Base-by-base conservation (phyloP, 2,113 vertebrate species). In the Neolamprologus cancellatus region DNA sequence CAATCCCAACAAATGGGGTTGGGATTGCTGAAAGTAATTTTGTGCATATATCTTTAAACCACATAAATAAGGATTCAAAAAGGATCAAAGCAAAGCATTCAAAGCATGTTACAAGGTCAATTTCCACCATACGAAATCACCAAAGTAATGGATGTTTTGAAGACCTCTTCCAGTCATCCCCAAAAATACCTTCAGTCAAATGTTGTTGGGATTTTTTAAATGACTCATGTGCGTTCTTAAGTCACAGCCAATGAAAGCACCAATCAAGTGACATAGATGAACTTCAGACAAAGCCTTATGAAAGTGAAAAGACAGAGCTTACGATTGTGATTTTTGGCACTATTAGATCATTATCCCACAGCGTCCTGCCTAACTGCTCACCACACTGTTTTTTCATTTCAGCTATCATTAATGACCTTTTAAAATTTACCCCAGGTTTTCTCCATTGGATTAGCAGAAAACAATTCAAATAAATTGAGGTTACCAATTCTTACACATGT, bases 21-120 rank as follows among this genome's bases (percentile, higher is more conserved):
- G 15, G 28, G 15, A 3, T 59, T 59, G 13, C 14, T 71, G 66
- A 0, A 11, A 4, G 39, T 44, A 28, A 17, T 15, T 28, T 25
- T 71, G 39, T 46, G 39, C 1, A 66, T 39, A 8, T 41, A 69
- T 39, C 61, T 69, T 69, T 23, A 69, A 69, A 23, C n/a, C n/a
- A 41, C n/a, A 15, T 23, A 15, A 3, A 66, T 66, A 13, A 66
- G 34, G 34, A 66, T 39, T 23, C 34, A 39, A 14, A 69, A 69
- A 8, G 34, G 64, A 69, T 41, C 34, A 59, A 59, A 59, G 25
- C 7, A 59, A 59, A 28, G 57, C 2, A 1, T 18, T 59, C 5
- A 69, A 41, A 23, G 64, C 59, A 36, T 36, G 18, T 36, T 36
- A 66, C 61, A 66, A 39, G 61, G 34, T 1, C 64, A 69, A 25